Evolutionary conservation across 2,888 invertebrate species (phyloP), one percentile per base, ranked within the genome.

Genomic region (Acleris cristana): DNA sequence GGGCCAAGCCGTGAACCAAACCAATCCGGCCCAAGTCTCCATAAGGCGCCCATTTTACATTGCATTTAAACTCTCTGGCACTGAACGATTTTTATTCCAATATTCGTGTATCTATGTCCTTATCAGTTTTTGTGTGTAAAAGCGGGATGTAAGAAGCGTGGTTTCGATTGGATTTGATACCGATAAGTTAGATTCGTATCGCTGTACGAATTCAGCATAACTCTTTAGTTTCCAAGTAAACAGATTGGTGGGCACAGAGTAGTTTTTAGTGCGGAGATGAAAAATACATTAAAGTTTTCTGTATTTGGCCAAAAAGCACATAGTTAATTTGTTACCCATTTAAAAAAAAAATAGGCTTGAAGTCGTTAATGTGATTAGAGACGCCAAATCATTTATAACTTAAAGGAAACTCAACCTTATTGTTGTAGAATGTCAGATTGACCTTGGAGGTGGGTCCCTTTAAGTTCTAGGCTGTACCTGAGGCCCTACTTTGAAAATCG

Each of bases 151-250:
- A 10, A 18, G 19, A 23, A 1, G 7, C 3, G 40, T 30, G 21
- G 30, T 30, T 58, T 18, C 23, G 21, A 56, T 53, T 18, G 18
- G 56, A 56, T 18, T 52, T n/a, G n/a, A 48, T 21, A 51, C 5
- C 30, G n/a, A 26, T 60, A 49, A 19, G 51, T 55, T 51, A n/a
- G 53, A 18, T 62, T 57, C 2, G 61, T 52, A 52, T 57, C 55
- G 51, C 61, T 56, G 19, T 55, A 48, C 54, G 61, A 61, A 45
- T 65, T 65, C 55, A 40, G 54, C 59, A 53, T 59, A 65, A 65
- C 55, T 49, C 58, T 56, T 58, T 44, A 26, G 55, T 55, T 65
- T 65, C 65, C 55, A 23, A 65, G 49, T 60, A 65, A 60, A 23
- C 60, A 48, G 49, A 60, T 65, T 49, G 45, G 58, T 60, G 40